Evolutionary conservation across 2,888 invertebrate genomes (phyloP), one percentile per base, ranked within the genome.

Genomic region (Andrena praecox): DNA sequence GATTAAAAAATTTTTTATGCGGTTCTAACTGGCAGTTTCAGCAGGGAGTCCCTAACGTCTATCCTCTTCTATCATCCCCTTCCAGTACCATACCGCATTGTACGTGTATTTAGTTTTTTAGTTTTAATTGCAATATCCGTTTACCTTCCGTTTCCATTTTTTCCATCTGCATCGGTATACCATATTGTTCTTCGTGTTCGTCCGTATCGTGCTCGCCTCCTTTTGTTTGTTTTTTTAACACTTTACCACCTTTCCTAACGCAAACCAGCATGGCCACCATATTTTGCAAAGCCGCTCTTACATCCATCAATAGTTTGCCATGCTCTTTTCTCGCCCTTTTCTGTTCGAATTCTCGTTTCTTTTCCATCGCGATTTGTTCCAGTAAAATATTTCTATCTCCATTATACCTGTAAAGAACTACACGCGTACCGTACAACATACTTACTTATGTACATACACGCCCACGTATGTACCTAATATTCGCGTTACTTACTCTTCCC

Each of bases 231-330:
- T 42, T 42, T 4, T 42, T 42, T 4, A 42, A 42, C 42, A 42
- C 12, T 42, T 42, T n/a, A 2, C 31, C 60, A n/a, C 69, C 69
- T 68, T 75, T 84, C 24, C 78, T 88, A 2, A 93, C 77, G 33
- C 94, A 94, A 0, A 95, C 94, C 0, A 96, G 91, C 79, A 96
- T 94, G 67, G 95, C 94, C 76, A 95, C 94, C 85, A 96, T 95
- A 88, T 95, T 96, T 89, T 95, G 96, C 76, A 96, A 89, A 0
- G 95, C 95, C 0, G 95, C 95, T 89, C 95, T 95, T 91, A 96
- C 95, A 85, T 95, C 94, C 52, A 96, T 95, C 52, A 96, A 94
- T 27, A 96, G 92, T 84, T 94, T 93, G 0, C 95, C 95, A 76
- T 95, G 95, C 20, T 93, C 93, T 87, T 95, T 94, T 31, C 95